Conservation (phyloP, 2,797 vertebrate genomes). For the Phrynocephalus vlangalii region DNA sequence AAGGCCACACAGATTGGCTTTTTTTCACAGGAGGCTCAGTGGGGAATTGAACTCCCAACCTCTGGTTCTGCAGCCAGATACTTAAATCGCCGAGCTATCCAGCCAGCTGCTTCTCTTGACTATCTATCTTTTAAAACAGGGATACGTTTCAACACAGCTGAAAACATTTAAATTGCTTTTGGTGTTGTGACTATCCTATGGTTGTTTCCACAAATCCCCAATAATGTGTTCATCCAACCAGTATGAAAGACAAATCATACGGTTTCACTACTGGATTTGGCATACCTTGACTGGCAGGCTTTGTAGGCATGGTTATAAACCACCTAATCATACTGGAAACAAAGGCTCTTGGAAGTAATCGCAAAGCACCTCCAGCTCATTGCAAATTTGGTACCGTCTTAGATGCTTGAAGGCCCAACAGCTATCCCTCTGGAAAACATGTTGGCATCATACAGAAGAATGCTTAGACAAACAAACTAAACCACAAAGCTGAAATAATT, state of each 20-base stretch:
- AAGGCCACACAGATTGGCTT: too few species aligned
- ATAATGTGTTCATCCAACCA: background rate
- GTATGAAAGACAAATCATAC: background rate
- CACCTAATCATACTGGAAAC: background rate
- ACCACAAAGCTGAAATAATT: slow-evolving; percentile 16
- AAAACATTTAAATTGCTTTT: background rate
- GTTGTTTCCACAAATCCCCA: background rate
- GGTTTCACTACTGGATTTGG: background rate
- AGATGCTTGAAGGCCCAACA: background rate
- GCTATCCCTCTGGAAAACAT: background rate
- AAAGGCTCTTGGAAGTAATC: background rate
- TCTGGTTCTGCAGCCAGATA: too few species aligned
- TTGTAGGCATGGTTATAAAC: too few species aligned
- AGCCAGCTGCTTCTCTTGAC: too few species aligned
- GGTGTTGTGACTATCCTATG: background rate
- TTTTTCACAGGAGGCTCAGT: too few species aligned
- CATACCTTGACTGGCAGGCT: background rate
- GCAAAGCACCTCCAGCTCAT: background rate
- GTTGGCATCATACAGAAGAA: background rate
- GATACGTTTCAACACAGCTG: too few species aligned
- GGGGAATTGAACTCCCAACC: too few species aligned
- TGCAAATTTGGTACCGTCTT: background rate
- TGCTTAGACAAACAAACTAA: slow-evolving; percentile 6
- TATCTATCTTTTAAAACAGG: too few species aligned
- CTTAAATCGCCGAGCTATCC: too few species aligned